These are phyloP conservation scores for Ailurus styani DNA, from an alignment of 2,113 vertebrate genomes.

Conservation along the genomic window DNA sequence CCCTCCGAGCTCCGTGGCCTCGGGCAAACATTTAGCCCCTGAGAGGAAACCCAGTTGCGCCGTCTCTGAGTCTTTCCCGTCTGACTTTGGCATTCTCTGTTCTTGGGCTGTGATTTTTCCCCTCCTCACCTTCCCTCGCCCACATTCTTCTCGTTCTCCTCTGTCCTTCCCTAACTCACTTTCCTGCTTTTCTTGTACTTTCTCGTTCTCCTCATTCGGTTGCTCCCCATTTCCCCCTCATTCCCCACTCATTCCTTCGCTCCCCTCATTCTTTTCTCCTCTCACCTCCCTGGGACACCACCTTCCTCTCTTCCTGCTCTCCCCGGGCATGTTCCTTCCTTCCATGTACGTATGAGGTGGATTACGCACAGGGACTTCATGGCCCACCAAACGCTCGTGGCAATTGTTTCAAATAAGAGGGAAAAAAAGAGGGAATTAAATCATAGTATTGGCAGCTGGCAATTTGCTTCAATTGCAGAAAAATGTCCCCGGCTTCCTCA, in stretches of 20 bases:
- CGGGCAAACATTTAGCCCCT: not conserved
- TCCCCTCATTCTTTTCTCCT: not conserved
- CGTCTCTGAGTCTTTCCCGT: not conserved
- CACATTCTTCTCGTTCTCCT: not conserved
- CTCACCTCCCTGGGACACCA: not conserved
- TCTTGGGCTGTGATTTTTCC: not conserved
- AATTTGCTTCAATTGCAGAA: slow-evolving; percentile 65
- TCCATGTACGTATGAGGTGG: not conserved
- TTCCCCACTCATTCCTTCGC: not conserved
- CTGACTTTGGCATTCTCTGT: not conserved
- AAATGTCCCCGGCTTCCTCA: slow-evolving; percentile 68
- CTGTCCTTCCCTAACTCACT: not conserved
- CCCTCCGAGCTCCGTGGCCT: not conserved
- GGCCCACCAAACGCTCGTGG: slow-evolving; percentile 3
- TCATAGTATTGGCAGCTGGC: slow-evolving; percentile 57
- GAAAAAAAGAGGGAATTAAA: slow-evolving; percentile 50
- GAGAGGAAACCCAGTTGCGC: not conserved
- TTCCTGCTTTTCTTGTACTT: not conserved
- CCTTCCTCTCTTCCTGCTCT: not conserved
- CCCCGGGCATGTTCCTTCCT: not conserved
- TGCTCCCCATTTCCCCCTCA: not conserved
- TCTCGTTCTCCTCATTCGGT: not conserved
- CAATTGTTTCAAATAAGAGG: slow-evolving; percentile 59
- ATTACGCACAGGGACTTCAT: not conserved
- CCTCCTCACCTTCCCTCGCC: not conserved